phyloP scores from a whole-genome alignment of 2,888 invertebrate species.

The Falcaria lacertinaria region DNA sequence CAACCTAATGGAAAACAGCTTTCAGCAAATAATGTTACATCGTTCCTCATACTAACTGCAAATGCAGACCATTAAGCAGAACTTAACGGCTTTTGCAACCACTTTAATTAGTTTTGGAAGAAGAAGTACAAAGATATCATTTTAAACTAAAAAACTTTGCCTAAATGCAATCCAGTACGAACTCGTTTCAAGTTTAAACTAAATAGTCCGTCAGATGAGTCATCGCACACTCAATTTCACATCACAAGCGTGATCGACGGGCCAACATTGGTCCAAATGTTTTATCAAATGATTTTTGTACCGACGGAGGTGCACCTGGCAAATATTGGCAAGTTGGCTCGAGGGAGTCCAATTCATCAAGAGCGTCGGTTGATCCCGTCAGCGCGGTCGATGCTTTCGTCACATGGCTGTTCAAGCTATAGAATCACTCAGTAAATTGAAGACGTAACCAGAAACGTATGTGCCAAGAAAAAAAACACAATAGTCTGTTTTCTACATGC shows the following conservation, averaged over 20 bases:
- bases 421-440: no score
- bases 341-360: slow-evolving; percentile 26
- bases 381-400: slow-evolving; percentile 34
- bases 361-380: slow-evolving; percentile 26
- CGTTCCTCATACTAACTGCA: not conserved
- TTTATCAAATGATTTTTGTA: not conserved
- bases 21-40: not conserved
- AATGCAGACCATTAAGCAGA: not conserved
- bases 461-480: no score
- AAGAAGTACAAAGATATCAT: not conserved
- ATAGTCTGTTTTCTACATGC: no score
- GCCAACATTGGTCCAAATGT: slow-evolving; percentile 6
- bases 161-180: not conserved
- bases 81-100: not conserved
- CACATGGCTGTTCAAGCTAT: slow-evolving; percentile 18
- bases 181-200: slow-evolving; percentile 7
- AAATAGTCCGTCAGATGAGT: slow-evolving; percentile 24
- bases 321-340: slow-evolving; percentile 12
- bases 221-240: slow-evolving; percentile 35
- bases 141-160: not conserved
- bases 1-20: not conserved
- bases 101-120: not conserved
- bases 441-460: no score
- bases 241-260: slow-evolving; percentile 16
- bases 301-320: slow-evolving; percentile 7